phyloP scores from a whole-genome alignment of 2,888 invertebrate genomes.

The Erebia aethiops region DNA sequence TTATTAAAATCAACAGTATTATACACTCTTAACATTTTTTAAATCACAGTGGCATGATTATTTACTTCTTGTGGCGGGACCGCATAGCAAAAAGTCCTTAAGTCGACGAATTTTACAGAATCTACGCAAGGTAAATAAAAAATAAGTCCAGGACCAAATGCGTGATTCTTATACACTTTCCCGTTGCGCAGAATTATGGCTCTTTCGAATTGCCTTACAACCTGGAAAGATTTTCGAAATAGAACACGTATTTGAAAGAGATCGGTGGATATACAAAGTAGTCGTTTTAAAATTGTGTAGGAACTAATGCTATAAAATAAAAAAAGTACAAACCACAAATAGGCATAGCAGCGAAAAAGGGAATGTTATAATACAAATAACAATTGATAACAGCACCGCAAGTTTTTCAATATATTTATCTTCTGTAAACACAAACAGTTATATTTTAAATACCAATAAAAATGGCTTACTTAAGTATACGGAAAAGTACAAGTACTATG shows the following conservation, averaged over 20 bases:
- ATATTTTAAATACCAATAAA: too few relatives aligned
- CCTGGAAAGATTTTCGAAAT: conserved; percentile 58
- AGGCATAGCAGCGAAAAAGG: conserved; percentile 56
- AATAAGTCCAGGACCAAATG: conserved; percentile 91
- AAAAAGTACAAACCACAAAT: conserved; percentile 53
- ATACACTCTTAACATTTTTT: not conserved
- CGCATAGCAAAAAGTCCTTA: conserved; percentile 94
- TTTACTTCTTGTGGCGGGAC: conserved; percentile 95
- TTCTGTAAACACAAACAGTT: conserved; percentile 47
- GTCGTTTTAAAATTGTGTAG: not conserved
- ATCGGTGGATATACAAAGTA: not conserved
- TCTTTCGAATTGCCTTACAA: conserved; percentile 91
- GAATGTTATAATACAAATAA: conserved; percentile 51
- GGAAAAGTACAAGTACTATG: too few relatives aligned
- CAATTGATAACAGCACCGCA: conserved; percentile 50
- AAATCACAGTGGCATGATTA: not conserved
- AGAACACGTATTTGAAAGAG: not conserved
- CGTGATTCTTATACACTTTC: conserved; percentile 85
- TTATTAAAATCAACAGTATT: not conserved
- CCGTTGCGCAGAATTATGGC: conserved; percentile 93
- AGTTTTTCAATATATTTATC: conserved; percentile 50
- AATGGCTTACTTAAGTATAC: too few relatives aligned
- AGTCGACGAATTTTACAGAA: conserved; percentile 91
- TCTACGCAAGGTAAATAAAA: conserved; percentile 96
- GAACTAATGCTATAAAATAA: too few relatives aligned